Conservation (phyloP, 2,888 invertebrate species). For the Hoplodrina blanda region DNA sequence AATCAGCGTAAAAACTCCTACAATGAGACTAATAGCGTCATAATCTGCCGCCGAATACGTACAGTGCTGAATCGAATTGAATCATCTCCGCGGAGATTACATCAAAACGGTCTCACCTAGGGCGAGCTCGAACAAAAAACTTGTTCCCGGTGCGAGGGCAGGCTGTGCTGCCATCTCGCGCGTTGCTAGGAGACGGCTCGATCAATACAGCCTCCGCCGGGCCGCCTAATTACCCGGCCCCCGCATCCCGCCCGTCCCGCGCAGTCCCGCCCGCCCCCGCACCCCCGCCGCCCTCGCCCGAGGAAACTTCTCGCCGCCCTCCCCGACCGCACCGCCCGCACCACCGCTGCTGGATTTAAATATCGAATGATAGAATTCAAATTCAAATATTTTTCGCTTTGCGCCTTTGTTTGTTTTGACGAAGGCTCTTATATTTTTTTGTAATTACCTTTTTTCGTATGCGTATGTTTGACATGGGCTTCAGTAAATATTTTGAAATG, state of each 20-base stretch:
- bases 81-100: slow-evolving; percentile 85
- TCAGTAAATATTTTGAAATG: slow-evolving; percentile 52
- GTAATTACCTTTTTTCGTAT: slow-evolving; percentile 63
- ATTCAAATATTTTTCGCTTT: slow-evolving; percentile 86
- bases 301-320: slow-evolving; percentile 78
- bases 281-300: slow-evolving; percentile 69
- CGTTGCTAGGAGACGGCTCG: slow-evolving; percentile 89
- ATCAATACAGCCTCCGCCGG: slow-evolving; percentile 91
- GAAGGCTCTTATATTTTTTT: slow-evolving; percentile 71
- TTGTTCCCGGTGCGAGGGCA: slow-evolving; percentile 80
- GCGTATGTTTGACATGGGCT: slow-evolving; percentile 39
- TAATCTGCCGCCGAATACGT: slow-evolving; percentile 69
- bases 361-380: slow-evolving; percentile 90
- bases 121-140: slow-evolving; percentile 86
- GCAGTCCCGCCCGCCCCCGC: slow-evolving; percentile 60
- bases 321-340: slow-evolving; percentile 82
- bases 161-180: slow-evolving; percentile 87
- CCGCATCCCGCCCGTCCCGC: slow-evolving; percentile 59
- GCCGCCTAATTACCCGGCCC: slow-evolving; percentile 87
- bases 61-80: slow-evolving; percentile 82
- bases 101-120: slow-evolving; percentile 88
- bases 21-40: slow-evolving; percentile 72
- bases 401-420: slow-evolving; percentile 83
- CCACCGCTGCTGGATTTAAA: slow-evolving; percentile 84
- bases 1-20: slow-evolving; percentile 59